Evolutionary conservation across 2,113 vertebrate species (phyloP).

Genomic region (Sturnus vulgaris): DNA sequence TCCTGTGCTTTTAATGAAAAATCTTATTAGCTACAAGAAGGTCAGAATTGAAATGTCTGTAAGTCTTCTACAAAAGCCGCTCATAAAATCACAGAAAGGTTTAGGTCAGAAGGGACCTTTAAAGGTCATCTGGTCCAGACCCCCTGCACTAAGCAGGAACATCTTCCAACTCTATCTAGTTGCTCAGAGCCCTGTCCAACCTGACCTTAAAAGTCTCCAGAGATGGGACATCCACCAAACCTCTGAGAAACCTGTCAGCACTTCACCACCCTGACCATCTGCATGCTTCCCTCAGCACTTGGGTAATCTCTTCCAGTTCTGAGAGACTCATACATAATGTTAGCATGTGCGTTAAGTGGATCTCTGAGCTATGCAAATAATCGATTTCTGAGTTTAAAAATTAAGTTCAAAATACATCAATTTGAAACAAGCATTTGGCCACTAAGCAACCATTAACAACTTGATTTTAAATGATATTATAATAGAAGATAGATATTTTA

Average conservation of each 20-base stretch:
- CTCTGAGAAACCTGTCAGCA: background rate
- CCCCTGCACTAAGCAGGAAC: background rate
- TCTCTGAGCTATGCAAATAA: background rate
- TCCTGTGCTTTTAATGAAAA: background rate
- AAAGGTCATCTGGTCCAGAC: background rate
- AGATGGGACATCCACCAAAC: background rate
- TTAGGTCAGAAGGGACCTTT: background rate
- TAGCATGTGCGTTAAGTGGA: background rate
- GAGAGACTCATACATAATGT: background rate
- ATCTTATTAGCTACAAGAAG: background rate
- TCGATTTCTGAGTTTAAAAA: constrained; percentile 4
- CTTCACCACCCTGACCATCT: background rate
- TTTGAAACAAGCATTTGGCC: constrained; percentile 4
- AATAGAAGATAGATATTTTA: background rate
- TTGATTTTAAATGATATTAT: background rate
- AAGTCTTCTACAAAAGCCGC: background rate
- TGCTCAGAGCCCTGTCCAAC: background rate
- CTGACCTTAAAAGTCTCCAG: background rate
- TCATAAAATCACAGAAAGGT: background rate
- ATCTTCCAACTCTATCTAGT: background rate
- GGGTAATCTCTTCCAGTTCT: background rate
- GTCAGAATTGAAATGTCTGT: background rate
- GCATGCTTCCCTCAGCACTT: background rate
- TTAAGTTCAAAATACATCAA: background rate
- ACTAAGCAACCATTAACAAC: background rate